A percentile compares a stretch with the other conserved stretches of the same genome.
These are phyloP conservation scores for Samia ricini DNA, from an alignment of 1,140 invertebrate species.

Conservation along the genomic window DNA sequence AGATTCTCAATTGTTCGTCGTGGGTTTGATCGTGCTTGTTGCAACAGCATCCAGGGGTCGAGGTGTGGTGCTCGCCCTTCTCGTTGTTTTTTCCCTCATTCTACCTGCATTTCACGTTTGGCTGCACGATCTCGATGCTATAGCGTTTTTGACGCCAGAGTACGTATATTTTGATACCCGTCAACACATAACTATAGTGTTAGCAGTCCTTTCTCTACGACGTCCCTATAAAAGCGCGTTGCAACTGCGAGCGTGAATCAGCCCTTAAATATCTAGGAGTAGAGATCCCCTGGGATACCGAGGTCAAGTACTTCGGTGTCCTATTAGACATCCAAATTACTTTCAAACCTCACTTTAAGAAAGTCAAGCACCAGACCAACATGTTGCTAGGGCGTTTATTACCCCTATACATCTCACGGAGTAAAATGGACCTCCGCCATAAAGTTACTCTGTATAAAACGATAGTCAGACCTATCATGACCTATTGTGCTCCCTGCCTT, in stretches of 20 bases:
- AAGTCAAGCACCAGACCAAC: no score
- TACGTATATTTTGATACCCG: not conserved
- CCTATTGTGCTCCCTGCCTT: not conserved
- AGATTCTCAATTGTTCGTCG: conserved; percentile 24
- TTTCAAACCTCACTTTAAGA: no score
- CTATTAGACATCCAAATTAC: no score
- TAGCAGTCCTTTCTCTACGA: not conserved
- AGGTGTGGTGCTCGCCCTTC: not conserved
- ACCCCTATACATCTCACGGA: not conserved
- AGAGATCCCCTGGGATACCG: no score
- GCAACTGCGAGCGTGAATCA: no score
- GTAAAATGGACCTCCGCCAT: no score
- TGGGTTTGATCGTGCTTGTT: conserved; percentile 13
- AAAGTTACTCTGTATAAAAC: no score
- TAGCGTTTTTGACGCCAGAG: conserved; percentile 6
- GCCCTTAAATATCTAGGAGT: not conserved
- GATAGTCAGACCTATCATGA: no score
- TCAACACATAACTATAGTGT: not conserved
- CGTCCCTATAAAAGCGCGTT: no score
- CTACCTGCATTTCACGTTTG: conserved; percentile 3
- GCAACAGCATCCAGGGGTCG: conserved; percentile 2
- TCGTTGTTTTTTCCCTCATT: not conserved
- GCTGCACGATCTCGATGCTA: conserved; percentile 3
- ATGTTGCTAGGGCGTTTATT: no score
- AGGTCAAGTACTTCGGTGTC: no score